phyloP scores from a whole-genome alignment of 2,113 vertebrate species.

The Willisornis vidua region DNA sequence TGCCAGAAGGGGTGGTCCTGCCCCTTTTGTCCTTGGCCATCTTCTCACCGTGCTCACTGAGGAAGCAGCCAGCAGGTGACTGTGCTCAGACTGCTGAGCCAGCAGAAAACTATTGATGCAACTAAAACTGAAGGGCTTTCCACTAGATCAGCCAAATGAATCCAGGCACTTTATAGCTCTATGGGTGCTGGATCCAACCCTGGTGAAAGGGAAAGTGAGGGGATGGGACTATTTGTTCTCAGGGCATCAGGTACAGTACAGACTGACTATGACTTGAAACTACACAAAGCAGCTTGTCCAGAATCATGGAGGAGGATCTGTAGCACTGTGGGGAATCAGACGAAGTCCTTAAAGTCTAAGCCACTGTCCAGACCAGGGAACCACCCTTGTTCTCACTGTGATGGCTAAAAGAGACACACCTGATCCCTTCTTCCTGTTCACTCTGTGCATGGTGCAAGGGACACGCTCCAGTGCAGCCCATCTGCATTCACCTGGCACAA shows the following conservation, averaged over 20 bases:
- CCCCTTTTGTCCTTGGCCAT: neutral
- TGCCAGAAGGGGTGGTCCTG: neutral
- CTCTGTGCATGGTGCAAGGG: neutral
- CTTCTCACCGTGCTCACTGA: neutral
- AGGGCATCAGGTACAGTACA: neutral
- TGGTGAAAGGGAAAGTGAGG: neutral
- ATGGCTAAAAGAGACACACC: neutral
- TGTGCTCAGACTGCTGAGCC: neutral
- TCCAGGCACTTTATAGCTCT: neutral
- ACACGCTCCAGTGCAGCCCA: neutral
- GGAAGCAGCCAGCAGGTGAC: slow-evolving; percentile 1
- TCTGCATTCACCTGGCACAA: neutral
- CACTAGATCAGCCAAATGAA: neutral
- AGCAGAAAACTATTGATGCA: neutral
- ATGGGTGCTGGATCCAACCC: neutral
- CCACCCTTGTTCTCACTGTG: neutral
- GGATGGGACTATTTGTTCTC: neutral
- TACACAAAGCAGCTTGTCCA: neutral
- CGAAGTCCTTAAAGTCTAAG: neutral
- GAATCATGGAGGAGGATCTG: neutral
- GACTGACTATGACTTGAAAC: neutral
- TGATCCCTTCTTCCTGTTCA: neutral
- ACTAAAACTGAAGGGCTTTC: neutral
- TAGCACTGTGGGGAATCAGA: neutral
- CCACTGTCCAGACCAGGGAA: neutral